A percentile compares a stretch with the other conserved stretches of the same genome.
Evolutionary conservation across 2,113 vertebrate species (phyloP).

Genomic region (Psittacara wagleri): DNA sequence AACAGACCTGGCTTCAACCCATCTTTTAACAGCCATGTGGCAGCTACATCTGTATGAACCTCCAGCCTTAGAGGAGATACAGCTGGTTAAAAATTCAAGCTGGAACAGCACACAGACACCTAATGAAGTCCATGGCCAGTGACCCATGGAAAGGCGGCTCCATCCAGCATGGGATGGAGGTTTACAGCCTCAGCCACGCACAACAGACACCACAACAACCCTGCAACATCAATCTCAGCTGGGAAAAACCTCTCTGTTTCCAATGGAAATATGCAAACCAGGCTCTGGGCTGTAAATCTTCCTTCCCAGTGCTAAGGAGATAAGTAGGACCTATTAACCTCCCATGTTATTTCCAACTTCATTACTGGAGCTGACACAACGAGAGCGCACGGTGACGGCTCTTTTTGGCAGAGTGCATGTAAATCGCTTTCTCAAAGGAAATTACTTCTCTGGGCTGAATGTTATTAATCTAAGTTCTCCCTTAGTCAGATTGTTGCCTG

Average conservation of each 20-base stretch:
- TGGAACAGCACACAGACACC: neutral
- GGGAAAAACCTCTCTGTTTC: slow-evolving; percentile 64
- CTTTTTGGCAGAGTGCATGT: slow-evolving; percentile 89
- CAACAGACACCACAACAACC: neutral
- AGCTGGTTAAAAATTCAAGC: neutral
- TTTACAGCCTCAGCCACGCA: neutral
- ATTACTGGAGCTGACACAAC: slow-evolving; percentile 94
- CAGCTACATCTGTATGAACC: neutral
- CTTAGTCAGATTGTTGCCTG: slow-evolving; percentile 92
- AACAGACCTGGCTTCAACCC: neutral
- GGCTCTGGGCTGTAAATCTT: slow-evolving; percentile 70
- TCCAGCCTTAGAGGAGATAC: neutral
- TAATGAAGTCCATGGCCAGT: neutral
- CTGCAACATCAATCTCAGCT: slow-evolving; percentile 59
- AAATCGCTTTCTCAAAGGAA: slow-evolving; percentile 98
- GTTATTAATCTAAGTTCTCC: slow-evolving; percentile 99
- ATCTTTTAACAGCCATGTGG: neutral
- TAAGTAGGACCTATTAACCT: slow-evolving; percentile 95
- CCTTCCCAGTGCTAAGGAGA: slow-evolving; percentile 77
- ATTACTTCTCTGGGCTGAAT: slow-evolving; percentile 93
- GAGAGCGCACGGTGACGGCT: slow-evolving; percentile 83
- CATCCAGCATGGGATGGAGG: neutral
- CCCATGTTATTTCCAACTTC: slow-evolving; percentile 96
- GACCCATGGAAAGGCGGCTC: neutral
- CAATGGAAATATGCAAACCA: slow-evolving; percentile 74